phyloP scores from a whole-genome alignment of 2,797 vertebrate genomes.

The Neomorphus geoffroyi region DNA sequence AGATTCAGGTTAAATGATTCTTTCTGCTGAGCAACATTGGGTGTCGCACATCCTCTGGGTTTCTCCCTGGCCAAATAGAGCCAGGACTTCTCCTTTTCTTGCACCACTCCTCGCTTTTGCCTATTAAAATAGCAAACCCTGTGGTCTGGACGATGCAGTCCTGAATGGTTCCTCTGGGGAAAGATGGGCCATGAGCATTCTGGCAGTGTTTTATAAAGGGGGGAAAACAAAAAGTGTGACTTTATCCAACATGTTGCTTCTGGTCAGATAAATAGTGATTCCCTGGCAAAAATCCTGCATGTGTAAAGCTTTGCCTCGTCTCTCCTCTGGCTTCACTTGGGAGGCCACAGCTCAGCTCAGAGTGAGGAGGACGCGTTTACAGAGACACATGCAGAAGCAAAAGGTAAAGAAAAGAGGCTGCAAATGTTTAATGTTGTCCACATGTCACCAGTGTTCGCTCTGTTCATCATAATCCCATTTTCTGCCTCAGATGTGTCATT shows the following conservation, averaged over 20 bases:
- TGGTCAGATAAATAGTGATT: background rate
- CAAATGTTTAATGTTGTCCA: constrained; percentile 53
- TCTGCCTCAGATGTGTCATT: constrained; percentile 55
- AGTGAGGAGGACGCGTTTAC: background rate
- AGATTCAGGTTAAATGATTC: background rate
- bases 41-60: background rate
- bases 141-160: background rate
- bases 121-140: background rate
- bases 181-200: background rate
- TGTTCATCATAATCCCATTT: constrained; percentile 59
- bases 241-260: background rate
- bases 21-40: background rate
- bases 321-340: background rate
- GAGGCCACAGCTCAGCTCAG: background rate
- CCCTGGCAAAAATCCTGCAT: background rate
- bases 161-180: background rate
- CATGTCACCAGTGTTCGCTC: constrained; percentile 38
- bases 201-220: background rate
- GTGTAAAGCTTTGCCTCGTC: background rate
- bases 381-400: background rate
- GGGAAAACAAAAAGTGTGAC: too few relatives aligned
- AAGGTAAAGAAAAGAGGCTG: constrained; percentile 25
- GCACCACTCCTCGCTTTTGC: background rate
- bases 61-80: background rate
- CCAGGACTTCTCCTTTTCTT: background rate